Evolutionary conservation across 2,888 invertebrate genomes (phyloP), one percentile per base, ranked within the genome.

Genomic region (Invenusta paracnida): DNA sequence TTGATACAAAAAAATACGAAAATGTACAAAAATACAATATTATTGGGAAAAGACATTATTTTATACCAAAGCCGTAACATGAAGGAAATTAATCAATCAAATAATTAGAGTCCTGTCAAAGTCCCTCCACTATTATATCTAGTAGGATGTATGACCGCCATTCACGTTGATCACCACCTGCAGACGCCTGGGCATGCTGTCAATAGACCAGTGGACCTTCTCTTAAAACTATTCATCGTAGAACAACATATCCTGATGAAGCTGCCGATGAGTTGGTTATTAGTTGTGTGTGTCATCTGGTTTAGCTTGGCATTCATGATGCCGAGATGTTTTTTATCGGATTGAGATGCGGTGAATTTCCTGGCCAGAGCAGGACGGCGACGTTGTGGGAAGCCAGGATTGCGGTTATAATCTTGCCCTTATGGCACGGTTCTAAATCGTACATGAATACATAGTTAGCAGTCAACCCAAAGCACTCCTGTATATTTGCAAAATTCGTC

Each of bases 161-260:
- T 82, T 82, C 2, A 29, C 83, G n/a, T 82, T 29, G 29, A 82
- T 30, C 31, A 82, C 83, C n/a, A 2, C 2, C 83, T 82, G 83
- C 29, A 82, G 83, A 29, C 83, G 83, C 23, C 83, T 82, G 23
- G 83, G 83, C 83, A 82, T 82, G 83, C 83, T 82, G n/a, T 82
- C 83, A n/a, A 82, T 82, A n/a, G 28, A 82, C 29, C 1, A 29
- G 29, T 82, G 81, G 23, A 81, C 11, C 83, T 82, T 5, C 30
- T 29, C 29, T 30, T 82, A 29, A 29, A 82, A 82, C n/a, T 82
- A 5, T n/a, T 25, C 31, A 29, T 82, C 83, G n/a, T 29, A 29
- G n/a, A 82, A 82, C 31, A n/a, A n/a, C 83, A 82, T n/a, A 11
- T 82, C 5, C 30, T 5, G 83, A 82, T 2, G 83, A 82, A 5